Evolutionary conservation across 2,888 invertebrate species (phyloP).

Genomic region (Arctia plantaginis): DNA sequence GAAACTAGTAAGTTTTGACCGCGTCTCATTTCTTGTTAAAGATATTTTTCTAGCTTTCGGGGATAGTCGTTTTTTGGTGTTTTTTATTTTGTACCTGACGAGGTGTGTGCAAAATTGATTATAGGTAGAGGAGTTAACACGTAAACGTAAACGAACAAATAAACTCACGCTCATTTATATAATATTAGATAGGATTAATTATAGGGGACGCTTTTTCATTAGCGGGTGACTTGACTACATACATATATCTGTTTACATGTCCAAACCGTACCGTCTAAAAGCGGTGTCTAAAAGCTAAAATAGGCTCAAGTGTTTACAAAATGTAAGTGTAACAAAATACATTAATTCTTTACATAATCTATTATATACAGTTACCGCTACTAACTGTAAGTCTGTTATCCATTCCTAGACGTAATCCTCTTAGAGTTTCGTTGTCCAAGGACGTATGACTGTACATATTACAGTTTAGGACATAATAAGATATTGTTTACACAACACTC

Average conservation of each 20-base stretch:
- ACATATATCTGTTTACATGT: neutral
- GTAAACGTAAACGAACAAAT: neutral
- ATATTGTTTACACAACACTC: constrained; percentile 33
- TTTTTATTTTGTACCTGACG: neutral
- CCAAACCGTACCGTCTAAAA: neutral
- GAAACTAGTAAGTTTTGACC: neutral
- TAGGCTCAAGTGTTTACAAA: neutral
- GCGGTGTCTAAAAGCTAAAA: no score
- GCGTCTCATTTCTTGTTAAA: neutral
- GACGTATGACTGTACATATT: constrained; percentile 21
- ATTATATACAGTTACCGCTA: neutral
- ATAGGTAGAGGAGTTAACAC: neutral
- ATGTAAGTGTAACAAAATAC: neutral
- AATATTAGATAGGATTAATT: neutral
- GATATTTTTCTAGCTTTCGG: neutral
- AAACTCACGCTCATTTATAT: neutral
- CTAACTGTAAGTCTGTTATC: constrained; percentile 3
- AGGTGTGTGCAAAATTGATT: neutral
- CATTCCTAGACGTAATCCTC: constrained; percentile 15
- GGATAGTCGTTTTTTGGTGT: neutral
- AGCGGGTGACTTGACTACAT: neutral
- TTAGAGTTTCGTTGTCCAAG: constrained; percentile 27
- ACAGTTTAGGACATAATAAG: constrained; percentile 31
- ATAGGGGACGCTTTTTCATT: neutral
- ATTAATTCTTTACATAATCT: constrained; percentile 3